A percentile compares a stretch with the other conserved stretches of the same genome.
Conservation (phyloP, 2,797 vertebrate genomes). For the Paedocypris micromegethes region DNA sequence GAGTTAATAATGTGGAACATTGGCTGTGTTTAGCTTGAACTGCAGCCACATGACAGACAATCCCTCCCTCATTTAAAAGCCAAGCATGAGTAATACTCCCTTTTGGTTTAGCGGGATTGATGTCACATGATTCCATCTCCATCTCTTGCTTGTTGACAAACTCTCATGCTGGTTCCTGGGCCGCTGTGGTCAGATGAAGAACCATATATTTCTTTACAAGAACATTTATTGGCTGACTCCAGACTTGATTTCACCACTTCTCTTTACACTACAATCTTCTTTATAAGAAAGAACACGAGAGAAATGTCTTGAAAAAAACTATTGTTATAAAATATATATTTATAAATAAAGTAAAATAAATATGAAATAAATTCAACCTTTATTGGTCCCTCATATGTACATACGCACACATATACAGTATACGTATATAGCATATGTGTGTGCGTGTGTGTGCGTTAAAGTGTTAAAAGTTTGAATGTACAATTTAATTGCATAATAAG, state of each 20-base stretch:
- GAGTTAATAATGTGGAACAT: slow-evolving; percentile 24
- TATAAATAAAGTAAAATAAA: too few species aligned
- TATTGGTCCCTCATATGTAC: too few species aligned
- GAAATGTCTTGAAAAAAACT: neutral
- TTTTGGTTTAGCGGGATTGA: slow-evolving; percentile 48
- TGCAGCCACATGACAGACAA: slow-evolving; percentile 39
- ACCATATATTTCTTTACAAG: slow-evolving; percentile 25
- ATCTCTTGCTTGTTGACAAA: slow-evolving; percentile 33
- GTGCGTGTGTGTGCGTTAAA: too few species aligned
- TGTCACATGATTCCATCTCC: slow-evolving; percentile 45
- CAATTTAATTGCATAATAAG: too few species aligned
- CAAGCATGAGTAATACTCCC: slow-evolving; percentile 29
- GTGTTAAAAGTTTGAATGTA: too few species aligned
- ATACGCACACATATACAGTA: too few species aligned
- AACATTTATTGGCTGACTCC: slow-evolving; percentile 14
- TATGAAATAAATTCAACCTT: too few species aligned
- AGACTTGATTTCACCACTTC: neutral
- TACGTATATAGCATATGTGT: too few species aligned
- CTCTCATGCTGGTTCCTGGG: slow-evolving; percentile 21
- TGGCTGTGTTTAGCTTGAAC: slow-evolving; percentile 38
- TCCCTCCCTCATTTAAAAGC: slow-evolving; percentile 31
- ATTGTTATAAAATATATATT: too few species aligned
- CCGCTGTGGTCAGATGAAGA: slow-evolving; percentile 34
- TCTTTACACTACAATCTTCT: slow-evolving; percentile 10
- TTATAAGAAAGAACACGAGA: slow-evolving; percentile 8